A percentile compares a stretch with the other conserved stretches of the same genome.
Evolutionary conservation across 2,888 invertebrate species (phyloP).

Genomic region (Physocephala rufipes): DNA sequence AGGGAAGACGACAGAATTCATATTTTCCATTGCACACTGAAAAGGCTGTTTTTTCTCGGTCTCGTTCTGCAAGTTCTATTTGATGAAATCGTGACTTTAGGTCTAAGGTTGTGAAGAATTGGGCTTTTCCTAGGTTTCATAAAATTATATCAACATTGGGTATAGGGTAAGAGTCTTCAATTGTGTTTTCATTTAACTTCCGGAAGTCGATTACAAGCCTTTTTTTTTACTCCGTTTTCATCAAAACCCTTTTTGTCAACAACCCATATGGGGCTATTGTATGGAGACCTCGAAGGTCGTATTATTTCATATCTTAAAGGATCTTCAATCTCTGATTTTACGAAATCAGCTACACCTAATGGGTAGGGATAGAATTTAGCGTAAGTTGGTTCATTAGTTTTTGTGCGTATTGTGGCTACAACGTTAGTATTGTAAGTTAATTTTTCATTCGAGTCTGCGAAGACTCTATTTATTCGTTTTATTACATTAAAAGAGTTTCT

Average conservation of each 20-base stretch:
- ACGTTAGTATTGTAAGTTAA: neutral
- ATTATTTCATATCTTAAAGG: conserved; percentile 31
- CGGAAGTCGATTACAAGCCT: conserved; percentile 26
- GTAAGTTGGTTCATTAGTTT: conserved; percentile 15
- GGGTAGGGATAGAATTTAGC: conserved; percentile 23
- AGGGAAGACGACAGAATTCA: conserved; percentile 38
- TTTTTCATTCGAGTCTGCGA: no score
- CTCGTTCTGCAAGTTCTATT: conserved; percentile 37
- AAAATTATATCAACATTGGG: conserved; percentile 37
- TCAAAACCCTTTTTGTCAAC: conserved; percentile 24
- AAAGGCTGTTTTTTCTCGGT: conserved; percentile 42
- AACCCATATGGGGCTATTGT: conserved; percentile 35
- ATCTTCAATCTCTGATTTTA: conserved; percentile 34
- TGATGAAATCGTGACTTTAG: conserved; percentile 43
- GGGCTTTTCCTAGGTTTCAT: conserved; percentile 37
- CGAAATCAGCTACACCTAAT: conserved; percentile 36
- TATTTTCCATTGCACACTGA: conserved; percentile 39
- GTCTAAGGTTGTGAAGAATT: conserved; percentile 42
- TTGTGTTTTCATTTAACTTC: conserved; percentile 37
- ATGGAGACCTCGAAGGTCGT: conserved; percentile 34
- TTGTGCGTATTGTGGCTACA: neutral
- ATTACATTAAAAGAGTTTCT: no score
- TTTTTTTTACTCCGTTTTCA: conserved; percentile 20
- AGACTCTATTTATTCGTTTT: no score
- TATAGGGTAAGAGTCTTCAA: conserved; percentile 44